Conservation (phyloP, 1,140 invertebrate genomes). For the Drosophila ironensis region DNA sequence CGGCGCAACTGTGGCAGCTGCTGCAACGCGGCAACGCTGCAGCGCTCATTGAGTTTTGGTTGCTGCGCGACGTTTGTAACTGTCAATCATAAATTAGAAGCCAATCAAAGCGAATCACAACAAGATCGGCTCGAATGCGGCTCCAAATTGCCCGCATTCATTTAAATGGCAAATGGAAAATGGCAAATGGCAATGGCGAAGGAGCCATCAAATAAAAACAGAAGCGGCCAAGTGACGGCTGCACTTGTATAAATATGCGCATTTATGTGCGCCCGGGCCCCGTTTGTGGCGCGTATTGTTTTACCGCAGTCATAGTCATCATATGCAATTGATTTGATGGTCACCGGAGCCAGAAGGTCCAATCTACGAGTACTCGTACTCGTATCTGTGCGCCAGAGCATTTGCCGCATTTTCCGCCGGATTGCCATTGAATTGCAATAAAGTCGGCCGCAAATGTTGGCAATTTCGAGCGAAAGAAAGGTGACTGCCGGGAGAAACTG, state of each 20-base stretch:
- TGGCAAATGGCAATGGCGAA: conserved; percentile 38
- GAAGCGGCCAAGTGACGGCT: conserved; percentile 24
- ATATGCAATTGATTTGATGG: conserved; percentile 56
- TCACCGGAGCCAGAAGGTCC: conserved; percentile 22
- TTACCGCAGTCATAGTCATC: conserved; percentile 21
- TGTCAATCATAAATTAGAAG: conserved; percentile 78
- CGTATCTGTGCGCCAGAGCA: neutral
- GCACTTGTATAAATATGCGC: conserved; percentile 2
- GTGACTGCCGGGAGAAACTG: no score
- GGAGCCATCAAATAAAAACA: conserved; percentile 33
- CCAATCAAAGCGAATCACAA: conserved; percentile 73
- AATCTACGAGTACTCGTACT: neutral
- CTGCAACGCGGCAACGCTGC: neutral
- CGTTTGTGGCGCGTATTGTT: conserved; percentile 3
- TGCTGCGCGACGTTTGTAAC: conserved; percentile 61
- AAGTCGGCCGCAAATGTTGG: no score
- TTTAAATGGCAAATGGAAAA: conserved; percentile 57
- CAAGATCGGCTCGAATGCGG: no score
- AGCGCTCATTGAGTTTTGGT: neutral
- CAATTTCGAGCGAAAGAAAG: no score
- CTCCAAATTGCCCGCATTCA: conserved; percentile 59
- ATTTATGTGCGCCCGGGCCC: neutral
- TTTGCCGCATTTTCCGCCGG: neutral
- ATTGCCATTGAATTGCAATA: no score
- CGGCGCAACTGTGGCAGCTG: conserved; percentile 14